A percentile compares a stretch with the other conserved stretches of the same genome.
phyloP scores from a whole-genome alignment of 1,140 invertebrate species.

The Cyphomyrmex costatus region DNA sequence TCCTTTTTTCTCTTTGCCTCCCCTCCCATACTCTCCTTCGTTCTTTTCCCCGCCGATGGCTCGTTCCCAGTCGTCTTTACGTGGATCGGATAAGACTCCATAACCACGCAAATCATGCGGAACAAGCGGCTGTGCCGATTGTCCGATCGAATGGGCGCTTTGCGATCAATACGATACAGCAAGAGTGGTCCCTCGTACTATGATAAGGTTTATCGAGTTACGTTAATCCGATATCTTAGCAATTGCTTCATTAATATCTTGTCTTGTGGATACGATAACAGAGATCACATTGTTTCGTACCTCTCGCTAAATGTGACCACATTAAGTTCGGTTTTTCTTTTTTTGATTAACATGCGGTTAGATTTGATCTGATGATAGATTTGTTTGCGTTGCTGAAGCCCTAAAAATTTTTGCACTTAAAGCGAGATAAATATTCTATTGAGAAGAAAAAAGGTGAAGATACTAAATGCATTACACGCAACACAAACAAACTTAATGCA shows the following conservation, averaged over 20 bases:
- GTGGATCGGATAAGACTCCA: slow-evolving; percentile 69
- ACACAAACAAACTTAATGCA: no score
- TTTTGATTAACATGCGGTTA: no score
- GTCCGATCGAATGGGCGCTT: slow-evolving; percentile 28
- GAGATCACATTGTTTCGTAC: slow-evolving; percentile 7
- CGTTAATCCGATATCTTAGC: slow-evolving; percentile 38
- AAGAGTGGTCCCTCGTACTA: background rate
- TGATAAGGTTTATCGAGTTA: slow-evolving; percentile 31
- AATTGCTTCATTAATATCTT: slow-evolving; percentile 38
- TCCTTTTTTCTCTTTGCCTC: slow-evolving; percentile 21
- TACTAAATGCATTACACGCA: no score
- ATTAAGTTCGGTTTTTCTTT: background rate
- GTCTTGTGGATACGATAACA: background rate
- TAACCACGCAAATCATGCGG: slow-evolving; percentile 79
- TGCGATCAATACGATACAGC: slow-evolving; percentile 42
- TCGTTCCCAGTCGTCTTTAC: slow-evolving; percentile 37
- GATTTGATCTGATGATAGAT: no score
- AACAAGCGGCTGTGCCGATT: slow-evolving; percentile 60
- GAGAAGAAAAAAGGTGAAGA: no score
- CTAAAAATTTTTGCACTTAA: no score
- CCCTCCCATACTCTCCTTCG: slow-evolving; percentile 10
- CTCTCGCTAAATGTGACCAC: background rate
- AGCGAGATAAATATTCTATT: no score
- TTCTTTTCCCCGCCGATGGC: slow-evolving; percentile 30
- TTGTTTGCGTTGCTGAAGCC: no score